A percentile compares a stretch with the other conserved stretches of the same genome.
phyloP scores from a whole-genome alignment of 1,140 invertebrate genomes.

The Hylaeus anthracinus region DNA sequence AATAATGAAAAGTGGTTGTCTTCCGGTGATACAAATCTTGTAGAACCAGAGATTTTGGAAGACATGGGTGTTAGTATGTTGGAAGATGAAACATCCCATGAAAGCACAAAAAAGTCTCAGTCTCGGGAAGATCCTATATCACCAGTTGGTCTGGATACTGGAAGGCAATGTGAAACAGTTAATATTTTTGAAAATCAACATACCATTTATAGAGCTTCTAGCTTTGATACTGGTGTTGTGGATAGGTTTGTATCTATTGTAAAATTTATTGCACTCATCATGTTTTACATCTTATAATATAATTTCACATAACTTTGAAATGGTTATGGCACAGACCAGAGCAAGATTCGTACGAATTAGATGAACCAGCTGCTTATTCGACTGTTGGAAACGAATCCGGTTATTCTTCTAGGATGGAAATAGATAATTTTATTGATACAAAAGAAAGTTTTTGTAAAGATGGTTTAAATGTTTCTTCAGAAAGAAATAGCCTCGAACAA shows the following conservation, averaged over 20 bases:
- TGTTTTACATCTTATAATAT: too few species aligned
- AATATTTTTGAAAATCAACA: slow-evolving; percentile 59
- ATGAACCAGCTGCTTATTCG: slow-evolving; percentile 58
- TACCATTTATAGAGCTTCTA: slow-evolving; percentile 60
- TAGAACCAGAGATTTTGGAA: slow-evolving; percentile 78
- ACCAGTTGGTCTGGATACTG: slow-evolving; percentile 53
- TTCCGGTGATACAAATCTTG: slow-evolving; percentile 73
- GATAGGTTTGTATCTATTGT: slow-evolving; percentile 67
- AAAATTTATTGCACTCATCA: background rate
- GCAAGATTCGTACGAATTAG: slow-evolving; percentile 58
- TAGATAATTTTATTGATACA: slow-evolving; percentile 64
- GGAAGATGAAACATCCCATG: slow-evolving; percentile 71
- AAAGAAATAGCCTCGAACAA: slow-evolving; percentile 68
- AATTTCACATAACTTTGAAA: slow-evolving; percentile 10
- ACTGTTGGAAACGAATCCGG: slow-evolving; percentile 69
- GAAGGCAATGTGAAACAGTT: slow-evolving; percentile 57
- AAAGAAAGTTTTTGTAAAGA: slow-evolving; percentile 69
- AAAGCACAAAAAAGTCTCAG: slow-evolving; percentile 68
- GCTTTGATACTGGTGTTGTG: slow-evolving; percentile 62
- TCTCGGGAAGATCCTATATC: slow-evolving; percentile 68
- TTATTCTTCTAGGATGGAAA: slow-evolving; percentile 68
- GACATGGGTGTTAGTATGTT: slow-evolving; percentile 80
- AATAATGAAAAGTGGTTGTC: slow-evolving; percentile 70
- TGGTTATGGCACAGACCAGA: slow-evolving; percentile 63
- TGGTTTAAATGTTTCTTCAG: slow-evolving; percentile 52